These are phyloP conservation scores for Acanthosepion lycidas DNA, from an alignment of 2,888 invertebrate species.

Conservation along the genomic window DNA sequence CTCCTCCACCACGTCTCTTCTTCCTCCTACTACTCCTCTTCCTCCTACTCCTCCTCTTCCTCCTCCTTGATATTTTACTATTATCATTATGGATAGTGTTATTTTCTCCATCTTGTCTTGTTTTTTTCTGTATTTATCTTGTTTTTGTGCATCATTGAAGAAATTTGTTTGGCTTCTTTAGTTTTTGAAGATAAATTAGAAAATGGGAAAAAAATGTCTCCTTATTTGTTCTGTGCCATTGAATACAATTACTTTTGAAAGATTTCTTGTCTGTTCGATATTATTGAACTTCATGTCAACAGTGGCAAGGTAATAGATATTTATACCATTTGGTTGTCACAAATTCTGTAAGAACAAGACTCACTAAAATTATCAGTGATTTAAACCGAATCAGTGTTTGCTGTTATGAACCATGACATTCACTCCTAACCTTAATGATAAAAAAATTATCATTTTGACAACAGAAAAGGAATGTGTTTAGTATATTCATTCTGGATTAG, in stretches of 20 bases:
- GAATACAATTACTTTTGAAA: not conserved
- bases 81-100: not conserved
- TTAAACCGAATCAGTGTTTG: not conserved
- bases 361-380: not conserved
- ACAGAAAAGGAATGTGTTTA: no score
- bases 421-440: no score
- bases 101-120: not conserved
- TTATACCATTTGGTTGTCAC: not conserved
- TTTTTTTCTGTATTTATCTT: not conserved
- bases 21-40: not conserved
- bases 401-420: no score
- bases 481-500: no score
- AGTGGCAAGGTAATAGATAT: not conserved
- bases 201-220: not conserved
- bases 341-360: not conserved
- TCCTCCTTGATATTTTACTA: not conserved
- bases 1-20: not conserved
- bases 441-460: no score
- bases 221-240: constrained; percentile 1
- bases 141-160: not conserved
- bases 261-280: not conserved
- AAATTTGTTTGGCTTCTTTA: not conserved
- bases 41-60: not conserved
- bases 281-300: constrained; percentile 12
- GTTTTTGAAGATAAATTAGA: constrained; percentile 20